Evolutionary conservation across 2,888 invertebrate species (phyloP).

Genomic region (Exephanes ischioxanthus): DNA sequence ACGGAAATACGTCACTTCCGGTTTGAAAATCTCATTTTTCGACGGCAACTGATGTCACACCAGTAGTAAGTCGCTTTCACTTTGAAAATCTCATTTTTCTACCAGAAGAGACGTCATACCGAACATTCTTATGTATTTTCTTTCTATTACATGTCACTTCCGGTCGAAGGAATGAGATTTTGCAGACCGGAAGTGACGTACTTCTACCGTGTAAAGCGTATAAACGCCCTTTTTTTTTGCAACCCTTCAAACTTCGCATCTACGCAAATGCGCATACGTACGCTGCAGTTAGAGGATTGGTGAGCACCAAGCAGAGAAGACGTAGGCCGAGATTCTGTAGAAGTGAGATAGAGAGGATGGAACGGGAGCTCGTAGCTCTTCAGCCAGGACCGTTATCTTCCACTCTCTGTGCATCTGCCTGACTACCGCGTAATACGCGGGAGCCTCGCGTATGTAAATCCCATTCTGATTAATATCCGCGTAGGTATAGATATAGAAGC

Average conservation of each 20-base stretch:
- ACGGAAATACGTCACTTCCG: background rate
- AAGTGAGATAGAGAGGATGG: conserved; percentile 34
- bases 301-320: background rate
- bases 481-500: conserved; percentile 51
- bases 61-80: too few relatives aligned
- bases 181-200: background rate
- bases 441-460: conserved; percentile 79
- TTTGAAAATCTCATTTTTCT: background rate
- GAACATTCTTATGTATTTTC: too few relatives aligned
- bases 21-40: background rate
- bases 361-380: conserved; percentile 55
- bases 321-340: background rate
- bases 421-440: conserved; percentile 78
- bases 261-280: background rate
- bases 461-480: conserved; percentile 83
- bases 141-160: too few relatives aligned
- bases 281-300: background rate
- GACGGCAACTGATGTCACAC: too few relatives aligned
- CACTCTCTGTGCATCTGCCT: conserved; percentile 78
- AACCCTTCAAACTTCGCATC: background rate
- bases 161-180: background rate
- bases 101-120: too few relatives aligned
- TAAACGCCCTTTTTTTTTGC: background rate
- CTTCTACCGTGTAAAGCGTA: background rate
- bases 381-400: conserved; percentile 78